Conservation (phyloP, 1,140 invertebrate species). For the Spodoptera frugiperda region DNA sequence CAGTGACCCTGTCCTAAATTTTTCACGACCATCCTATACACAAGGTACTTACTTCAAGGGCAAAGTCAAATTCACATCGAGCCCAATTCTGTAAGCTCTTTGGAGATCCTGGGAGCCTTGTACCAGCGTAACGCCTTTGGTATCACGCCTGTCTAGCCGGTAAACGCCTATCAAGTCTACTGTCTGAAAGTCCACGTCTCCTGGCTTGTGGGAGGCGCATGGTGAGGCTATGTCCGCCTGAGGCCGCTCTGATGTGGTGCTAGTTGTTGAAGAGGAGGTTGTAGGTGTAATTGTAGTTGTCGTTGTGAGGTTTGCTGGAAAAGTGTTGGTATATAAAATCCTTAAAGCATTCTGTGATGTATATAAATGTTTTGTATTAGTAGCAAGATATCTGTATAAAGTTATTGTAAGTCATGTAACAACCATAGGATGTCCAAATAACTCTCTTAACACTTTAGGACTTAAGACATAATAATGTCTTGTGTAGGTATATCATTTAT, state of each 20-base stretch:
- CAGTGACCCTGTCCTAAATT: no score
- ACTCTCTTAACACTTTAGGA: no score
- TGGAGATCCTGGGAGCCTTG: slow-evolving; percentile 91
- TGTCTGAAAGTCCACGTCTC: slow-evolving; percentile 91
- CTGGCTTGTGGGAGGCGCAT: slow-evolving; percentile 89
- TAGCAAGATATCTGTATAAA: no score
- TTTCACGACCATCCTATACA: no score
- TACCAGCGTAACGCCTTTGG: slow-evolving; percentile 89
- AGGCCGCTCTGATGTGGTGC: slow-evolving; percentile 59
- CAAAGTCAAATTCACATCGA: slow-evolving; percentile 89
- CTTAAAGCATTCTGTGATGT: not conserved
- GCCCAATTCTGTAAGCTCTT: slow-evolving; percentile 91
- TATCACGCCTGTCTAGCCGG: slow-evolving; percentile 88
- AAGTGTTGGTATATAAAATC: not conserved
- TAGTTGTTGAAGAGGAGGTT: slow-evolving; percentile 54
- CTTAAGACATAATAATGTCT: no score
- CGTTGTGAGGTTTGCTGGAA: not conserved
- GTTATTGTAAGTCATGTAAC: no score
- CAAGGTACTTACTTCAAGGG: slow-evolving; percentile 87
- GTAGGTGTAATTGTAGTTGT: not conserved
- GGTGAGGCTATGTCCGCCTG: slow-evolving; percentile 71
- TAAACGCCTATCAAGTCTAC: slow-evolving; percentile 93
- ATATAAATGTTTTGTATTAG: not conserved
- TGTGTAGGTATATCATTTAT: no score
- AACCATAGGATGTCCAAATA: no score